A percentile compares a stretch with the other conserved stretches of the same genome.
Conservation (phyloP, 1,140 invertebrate genomes). For the Phortica variegata region DNA sequence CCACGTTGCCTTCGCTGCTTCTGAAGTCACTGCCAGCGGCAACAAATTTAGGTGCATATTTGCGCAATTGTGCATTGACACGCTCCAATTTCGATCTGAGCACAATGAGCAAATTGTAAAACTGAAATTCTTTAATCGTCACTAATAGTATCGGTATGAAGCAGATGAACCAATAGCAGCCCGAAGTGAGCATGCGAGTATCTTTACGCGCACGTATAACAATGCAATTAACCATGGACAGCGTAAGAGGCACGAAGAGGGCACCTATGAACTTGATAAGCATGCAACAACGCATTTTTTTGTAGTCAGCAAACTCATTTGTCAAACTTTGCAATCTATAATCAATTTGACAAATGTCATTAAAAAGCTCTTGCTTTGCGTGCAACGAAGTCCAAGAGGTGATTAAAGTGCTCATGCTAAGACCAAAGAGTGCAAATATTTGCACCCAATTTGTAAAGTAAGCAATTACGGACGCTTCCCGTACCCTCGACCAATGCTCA, state of each 20-base stretch:
- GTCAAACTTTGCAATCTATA: constrained; percentile 1
- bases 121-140: constrained; percentile 23
- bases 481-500: background rate
- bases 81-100: constrained; percentile 15
- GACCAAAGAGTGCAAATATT: constrained; percentile 14
- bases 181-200: background rate
- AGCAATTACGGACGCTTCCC: constrained; percentile 8
- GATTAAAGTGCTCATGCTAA: constrained; percentile 6
- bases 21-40: no score
- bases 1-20: background rate
- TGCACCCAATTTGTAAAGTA: constrained; percentile 17
- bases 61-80: constrained; percentile 11
- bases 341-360: constrained; percentile 14
- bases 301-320: constrained; percentile 5
- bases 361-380: constrained; percentile 1
- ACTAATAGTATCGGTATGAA: constrained; percentile 17
- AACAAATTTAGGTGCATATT: no score
- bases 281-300: background rate
- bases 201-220: constrained; percentile 5
- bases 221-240: constrained; percentile 27
- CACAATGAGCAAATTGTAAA: constrained; percentile 18
- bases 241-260: constrained; percentile 6
- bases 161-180: constrained; percentile 23
- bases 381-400: constrained; percentile 10
- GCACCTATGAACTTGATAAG: constrained; percentile 5